Percentiles rank a stretch among this genome's conserved stretches.
These are phyloP conservation scores for Chaetophractus vellerosus DNA, from an alignment of 2,797 vertebrate species.

Conservation along the genomic window DNA sequence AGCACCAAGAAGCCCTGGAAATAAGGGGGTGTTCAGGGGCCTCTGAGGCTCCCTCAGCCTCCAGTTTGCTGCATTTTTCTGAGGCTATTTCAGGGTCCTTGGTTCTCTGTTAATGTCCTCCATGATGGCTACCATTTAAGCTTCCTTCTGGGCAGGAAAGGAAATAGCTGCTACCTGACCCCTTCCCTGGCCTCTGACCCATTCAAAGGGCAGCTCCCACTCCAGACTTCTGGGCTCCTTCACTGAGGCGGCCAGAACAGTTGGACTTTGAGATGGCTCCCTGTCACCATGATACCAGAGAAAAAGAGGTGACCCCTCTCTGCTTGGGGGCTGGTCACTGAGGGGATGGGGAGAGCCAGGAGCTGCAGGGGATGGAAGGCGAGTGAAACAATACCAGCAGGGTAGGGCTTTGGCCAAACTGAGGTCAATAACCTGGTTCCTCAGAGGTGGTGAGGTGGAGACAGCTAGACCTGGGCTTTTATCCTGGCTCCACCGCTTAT, in stretches of 20 bases:
- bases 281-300: neutral
- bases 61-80: neutral
- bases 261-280: neutral
- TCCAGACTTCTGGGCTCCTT: neutral
- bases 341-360: neutral
- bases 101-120: neutral
- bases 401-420: neutral
- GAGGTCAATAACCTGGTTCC: neutral
- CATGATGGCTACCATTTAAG: neutral
- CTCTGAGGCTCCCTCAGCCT: neutral
- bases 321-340: neutral
- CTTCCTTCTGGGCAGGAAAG: neutral
- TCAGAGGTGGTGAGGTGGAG: neutral
- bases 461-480: neutral
- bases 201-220: neutral
- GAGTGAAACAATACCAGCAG: neutral
- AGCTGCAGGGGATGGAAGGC: neutral
- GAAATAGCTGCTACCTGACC: neutral
- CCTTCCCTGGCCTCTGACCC: constrained; percentile 1
- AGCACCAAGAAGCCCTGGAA: neutral
- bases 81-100: neutral
- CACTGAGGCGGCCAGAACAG: neutral
- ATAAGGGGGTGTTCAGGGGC: neutral
- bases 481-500: neutral
- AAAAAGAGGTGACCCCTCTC: neutral